A percentile compares a stretch with the other conserved stretches of the same genome.
phyloP scores from a whole-genome alignment of 2,888 invertebrate genomes.

The Sminthurides aquaticus region DNA sequence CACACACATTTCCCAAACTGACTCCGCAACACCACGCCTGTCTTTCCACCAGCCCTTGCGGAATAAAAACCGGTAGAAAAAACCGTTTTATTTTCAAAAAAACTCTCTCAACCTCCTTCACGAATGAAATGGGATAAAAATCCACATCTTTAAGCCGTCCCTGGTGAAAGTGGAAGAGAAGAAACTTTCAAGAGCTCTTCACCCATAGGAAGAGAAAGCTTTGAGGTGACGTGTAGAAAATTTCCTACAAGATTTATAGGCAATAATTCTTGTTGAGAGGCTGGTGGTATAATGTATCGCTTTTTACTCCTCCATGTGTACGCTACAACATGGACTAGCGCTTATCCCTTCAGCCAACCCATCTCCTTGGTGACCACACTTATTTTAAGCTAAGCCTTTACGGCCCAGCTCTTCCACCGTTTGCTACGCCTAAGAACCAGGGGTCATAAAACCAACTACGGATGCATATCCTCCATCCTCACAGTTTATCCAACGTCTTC shows the following conservation, averaged over 20 bases:
- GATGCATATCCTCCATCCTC: no score
- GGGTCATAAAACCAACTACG: no score
- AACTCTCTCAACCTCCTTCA: neutral
- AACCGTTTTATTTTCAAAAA: neutral
- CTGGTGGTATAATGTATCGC: slow-evolving; percentile 6
- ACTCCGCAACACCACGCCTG: no score
- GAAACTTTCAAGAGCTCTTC: neutral
- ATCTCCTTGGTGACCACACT: neutral
- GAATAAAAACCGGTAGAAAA: no score
- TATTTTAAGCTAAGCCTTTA: no score
- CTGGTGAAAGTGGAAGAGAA: no score
- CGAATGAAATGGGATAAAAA: neutral
- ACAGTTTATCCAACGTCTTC: no score
- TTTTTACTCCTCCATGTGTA: neutral
- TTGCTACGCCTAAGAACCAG: no score
- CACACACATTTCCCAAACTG: no score
- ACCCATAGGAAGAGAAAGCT: slow-evolving; percentile 10
- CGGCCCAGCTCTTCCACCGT: no score
- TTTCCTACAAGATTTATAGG: slow-evolving; percentile 31
- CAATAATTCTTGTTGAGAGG: slow-evolving; percentile 29
- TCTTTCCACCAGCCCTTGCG: no score
- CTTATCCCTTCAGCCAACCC: neutral
- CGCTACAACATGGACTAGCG: neutral
- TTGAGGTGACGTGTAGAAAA: slow-evolving; percentile 31
- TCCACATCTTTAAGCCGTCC: no score